Evolutionary conservation across 2,888 invertebrate genomes (phyloP), one percentile per base, ranked within the genome.

Genomic region (Eristalis pertinax): DNA sequence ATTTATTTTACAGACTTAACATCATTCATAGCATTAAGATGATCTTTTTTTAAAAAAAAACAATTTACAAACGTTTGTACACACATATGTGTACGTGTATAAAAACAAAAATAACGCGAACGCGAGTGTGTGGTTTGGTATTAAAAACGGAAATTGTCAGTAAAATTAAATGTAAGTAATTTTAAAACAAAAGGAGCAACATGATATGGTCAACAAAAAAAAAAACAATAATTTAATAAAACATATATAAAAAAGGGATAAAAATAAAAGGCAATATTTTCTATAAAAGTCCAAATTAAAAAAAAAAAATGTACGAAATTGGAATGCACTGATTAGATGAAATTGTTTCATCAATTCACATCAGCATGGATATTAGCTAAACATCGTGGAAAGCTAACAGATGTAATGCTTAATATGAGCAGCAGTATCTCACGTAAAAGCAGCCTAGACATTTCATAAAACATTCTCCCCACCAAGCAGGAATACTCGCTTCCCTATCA

Each of bases 101-200:
- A 43, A 22, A 56, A 78, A 64, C 2, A 60, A 24, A 68, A 43
- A 41, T 41, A 67, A 73, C 64, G 85, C 77, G 73, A 81, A 73
- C 85, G 85, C 85, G 82, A 78, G 85, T 85, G 85, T 74, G 85
- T 86, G 85, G 85, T 86, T 80, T 78, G 82, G 82, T 82, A 82
- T 75, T 77, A 78, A 85, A 76, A 86, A 78, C 69, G 82, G 77
- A 84, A 84, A 84, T 84, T 70, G 63, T 84, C 29, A 84, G 84
- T 84, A 70, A 75, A 85, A 85, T 85, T 74, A 60, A 62, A 82
- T 65, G 77, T 83, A 86, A 86, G 86, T 86, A 73, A 77, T 85
- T 35, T 35, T 41, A 26, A 70, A 70, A 78, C 63, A 58, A 78
- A 76, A 43, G 24, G 32, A 29, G 68, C 35, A 63, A 65, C 19